phyloP scores from a whole-genome alignment of 2,888 invertebrate species.

The Andrena bucephala region DNA sequence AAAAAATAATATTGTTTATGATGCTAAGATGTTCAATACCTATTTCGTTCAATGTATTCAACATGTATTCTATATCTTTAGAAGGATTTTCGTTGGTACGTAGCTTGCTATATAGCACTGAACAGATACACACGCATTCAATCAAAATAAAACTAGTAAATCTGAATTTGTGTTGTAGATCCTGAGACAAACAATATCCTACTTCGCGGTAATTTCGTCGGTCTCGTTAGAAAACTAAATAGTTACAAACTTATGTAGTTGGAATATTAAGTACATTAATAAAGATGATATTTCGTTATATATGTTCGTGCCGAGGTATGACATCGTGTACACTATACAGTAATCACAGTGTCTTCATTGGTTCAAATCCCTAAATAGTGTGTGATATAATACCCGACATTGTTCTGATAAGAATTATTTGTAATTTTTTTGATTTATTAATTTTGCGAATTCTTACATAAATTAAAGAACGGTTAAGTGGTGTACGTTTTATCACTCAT shows the following conservation, averaged over 20 bases:
- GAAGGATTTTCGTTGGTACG: conserved; percentile 16
- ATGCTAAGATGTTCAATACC: conserved; percentile 6
- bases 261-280: not conserved
- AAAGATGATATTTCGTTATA: not conserved
- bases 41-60: not conserved
- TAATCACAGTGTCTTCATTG: too few relatives aligned
- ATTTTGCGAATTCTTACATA: too few relatives aligned
- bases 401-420: too few relatives aligned
- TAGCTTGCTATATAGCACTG: not conserved
- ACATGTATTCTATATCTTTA: not conserved
- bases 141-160: not conserved
- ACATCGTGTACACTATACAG: not conserved
- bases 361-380: too few relatives aligned
- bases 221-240: not conserved
- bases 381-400: too few relatives aligned
- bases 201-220: not conserved
- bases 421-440: too few relatives aligned
- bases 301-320: not conserved
- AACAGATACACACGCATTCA: not conserved
- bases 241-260: not conserved
- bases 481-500: too few relatives aligned
- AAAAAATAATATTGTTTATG: conserved; percentile 27
- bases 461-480: too few relatives aligned
- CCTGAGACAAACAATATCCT: not conserved
- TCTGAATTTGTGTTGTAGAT: not conserved